phyloP scores from a whole-genome alignment of 1,140 invertebrate genomes.

The Anadara kagoshimensis region DNA sequence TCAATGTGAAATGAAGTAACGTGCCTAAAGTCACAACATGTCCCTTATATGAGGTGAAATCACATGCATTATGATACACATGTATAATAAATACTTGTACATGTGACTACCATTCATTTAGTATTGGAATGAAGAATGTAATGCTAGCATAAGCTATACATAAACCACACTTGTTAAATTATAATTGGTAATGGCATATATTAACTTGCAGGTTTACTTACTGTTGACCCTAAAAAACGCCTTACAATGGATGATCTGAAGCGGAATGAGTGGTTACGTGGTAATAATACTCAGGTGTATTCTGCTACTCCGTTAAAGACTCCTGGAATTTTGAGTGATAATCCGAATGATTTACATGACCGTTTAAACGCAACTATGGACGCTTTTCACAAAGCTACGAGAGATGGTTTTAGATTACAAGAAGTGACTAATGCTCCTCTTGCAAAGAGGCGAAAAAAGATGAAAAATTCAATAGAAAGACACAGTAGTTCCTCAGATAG shows the following conservation, averaged over 20 bases:
- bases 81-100: no score
- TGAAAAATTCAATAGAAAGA: slow-evolving; percentile 68
- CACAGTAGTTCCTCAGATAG: slow-evolving; percentile 67
- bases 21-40: no score
- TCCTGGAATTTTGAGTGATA: slow-evolving; percentile 75
- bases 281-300: slow-evolving; percentile 64
- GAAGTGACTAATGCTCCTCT: slow-evolving; percentile 82
- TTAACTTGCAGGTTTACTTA: slow-evolving; percentile 79
- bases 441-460: slow-evolving; percentile 82
- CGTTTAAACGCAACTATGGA: slow-evolving; percentile 79
- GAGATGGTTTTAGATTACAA: slow-evolving; percentile 83
- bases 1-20: no score
- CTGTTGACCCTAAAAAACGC: slow-evolving; percentile 84
- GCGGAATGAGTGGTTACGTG: slow-evolving; percentile 81
- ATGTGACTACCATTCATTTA: no score
- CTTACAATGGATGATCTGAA: slow-evolving; percentile 81
- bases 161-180: not conserved
- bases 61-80: no score
- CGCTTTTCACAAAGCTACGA: slow-evolving; percentile 83
- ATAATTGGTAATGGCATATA: not conserved
- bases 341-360: slow-evolving; percentile 51
- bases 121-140: no score
- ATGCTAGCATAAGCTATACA: not conserved
- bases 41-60: no score
- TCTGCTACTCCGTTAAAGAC: slow-evolving; percentile 78